Evolutionary conservation across 2,797 vertebrate species (phyloP).

Genomic region (Parotocinclus haroldoi): DNA sequence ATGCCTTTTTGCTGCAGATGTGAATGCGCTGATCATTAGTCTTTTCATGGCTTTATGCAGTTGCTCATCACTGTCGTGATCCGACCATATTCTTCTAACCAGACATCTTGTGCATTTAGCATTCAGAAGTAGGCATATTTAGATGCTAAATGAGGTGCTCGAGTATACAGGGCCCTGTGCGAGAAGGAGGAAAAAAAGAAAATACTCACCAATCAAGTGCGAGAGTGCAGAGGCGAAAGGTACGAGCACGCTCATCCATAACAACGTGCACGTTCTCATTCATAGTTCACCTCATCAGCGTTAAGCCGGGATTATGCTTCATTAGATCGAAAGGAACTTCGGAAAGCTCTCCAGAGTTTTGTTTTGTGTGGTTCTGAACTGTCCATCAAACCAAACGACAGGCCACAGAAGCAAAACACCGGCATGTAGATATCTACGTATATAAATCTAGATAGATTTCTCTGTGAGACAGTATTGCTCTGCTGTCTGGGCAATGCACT

Average conservation of each 20-base stretch:
- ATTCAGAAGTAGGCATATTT: background rate
- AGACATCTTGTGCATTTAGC: background rate
- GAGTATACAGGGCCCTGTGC: background rate
- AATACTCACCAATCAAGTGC: background rate
- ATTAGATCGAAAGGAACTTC: too few species aligned
- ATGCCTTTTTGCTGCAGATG: background rate
- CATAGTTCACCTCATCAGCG: background rate
- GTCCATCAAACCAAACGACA: too few species aligned
- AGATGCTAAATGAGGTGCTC: background rate
- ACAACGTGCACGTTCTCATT: slow-evolving; percentile 5
- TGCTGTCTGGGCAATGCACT: too few species aligned
- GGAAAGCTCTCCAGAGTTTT: too few species aligned
- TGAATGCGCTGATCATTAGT: background rate
- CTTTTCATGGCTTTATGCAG: background rate
- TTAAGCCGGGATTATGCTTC: background rate
- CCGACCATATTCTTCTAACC: background rate
- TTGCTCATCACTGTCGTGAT: background rate
- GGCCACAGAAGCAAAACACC: too few species aligned
- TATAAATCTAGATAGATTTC: too few species aligned
- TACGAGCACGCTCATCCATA: background rate
- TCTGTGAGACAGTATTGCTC: too few species aligned
- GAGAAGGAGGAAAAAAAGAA: background rate
- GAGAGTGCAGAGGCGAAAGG: background rate
- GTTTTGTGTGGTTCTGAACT: too few species aligned
- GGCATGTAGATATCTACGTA: too few species aligned